Conservation (phyloP, 2,113 vertebrate species). For the Pipra filicauda region DNA sequence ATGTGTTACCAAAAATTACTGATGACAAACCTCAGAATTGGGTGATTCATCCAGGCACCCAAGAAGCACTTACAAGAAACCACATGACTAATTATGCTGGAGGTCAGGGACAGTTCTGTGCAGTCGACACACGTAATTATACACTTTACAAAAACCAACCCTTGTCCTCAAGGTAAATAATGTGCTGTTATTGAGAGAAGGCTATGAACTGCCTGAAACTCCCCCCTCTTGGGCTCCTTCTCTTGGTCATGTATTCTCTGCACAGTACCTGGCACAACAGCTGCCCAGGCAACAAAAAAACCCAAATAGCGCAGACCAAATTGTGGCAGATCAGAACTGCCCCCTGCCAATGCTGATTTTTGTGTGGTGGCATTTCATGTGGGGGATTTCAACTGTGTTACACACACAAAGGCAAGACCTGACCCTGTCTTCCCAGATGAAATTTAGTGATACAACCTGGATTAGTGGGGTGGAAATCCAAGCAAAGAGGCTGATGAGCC, state of each 20-base stretch:
- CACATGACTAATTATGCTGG: background rate
- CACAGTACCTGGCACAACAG: background rate
- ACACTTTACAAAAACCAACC: background rate
- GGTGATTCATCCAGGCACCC: slow-evolving; percentile 14
- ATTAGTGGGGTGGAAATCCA: background rate
- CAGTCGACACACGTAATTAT: background rate
- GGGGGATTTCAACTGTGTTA: background rate
- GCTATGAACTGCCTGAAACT: background rate
- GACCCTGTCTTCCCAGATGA: background rate
- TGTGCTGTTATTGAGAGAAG: background rate
- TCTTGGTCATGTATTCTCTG: background rate
- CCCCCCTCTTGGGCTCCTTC: background rate
- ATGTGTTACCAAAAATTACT: slow-evolving; percentile 10
- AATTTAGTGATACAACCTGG: background rate
- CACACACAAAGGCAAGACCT: background rate
- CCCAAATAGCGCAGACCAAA: background rate
- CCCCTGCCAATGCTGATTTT: background rate
- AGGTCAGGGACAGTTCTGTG: slow-evolving; percentile 8
- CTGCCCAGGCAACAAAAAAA: background rate
- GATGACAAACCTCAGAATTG: background rate
- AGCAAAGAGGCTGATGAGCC: background rate
- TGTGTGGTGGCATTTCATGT: background rate
- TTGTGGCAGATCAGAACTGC: background rate
- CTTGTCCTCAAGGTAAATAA: background rate
- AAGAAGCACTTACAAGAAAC: slow-evolving; percentile 16